Evolutionary conservation across 2,113 vertebrate genomes (phyloP), one percentile per base, ranked within the genome.

Genomic region (Colinus virginianus): DNA sequence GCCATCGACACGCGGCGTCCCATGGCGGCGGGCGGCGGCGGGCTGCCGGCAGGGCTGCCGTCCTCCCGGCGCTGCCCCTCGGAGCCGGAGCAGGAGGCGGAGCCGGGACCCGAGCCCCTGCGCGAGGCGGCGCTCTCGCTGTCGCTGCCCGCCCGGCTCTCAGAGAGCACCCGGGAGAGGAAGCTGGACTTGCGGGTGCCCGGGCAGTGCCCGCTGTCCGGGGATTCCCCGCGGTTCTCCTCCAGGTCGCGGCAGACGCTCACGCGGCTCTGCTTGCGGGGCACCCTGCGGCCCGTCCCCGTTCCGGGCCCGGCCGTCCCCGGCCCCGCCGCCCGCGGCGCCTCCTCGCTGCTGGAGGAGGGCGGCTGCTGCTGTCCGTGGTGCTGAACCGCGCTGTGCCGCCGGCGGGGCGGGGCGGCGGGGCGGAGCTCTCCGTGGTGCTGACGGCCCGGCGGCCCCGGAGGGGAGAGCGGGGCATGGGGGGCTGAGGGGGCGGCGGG

Each of bases 1-100:
- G 98, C 99, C 98, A 99, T 99, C 49, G 99, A 99, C 97, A 98
- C 97, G 95, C 98, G 98, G 72, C 98, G 98, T 28, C 97, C 98
- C 71, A 95, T 70, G 48, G 98, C 96, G 63, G 94, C 76, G 43
- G 95, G 61, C 16, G 95, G 88, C 40, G 98, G 97, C 23, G 98
- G 98, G 3, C 98, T 98, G n/a, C 97, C 97, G 76, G 95, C 59
- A 11, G 94, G 83, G 11, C 97, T 97, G 79, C 97, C 97, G 83
- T 98, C 98, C 63, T 96, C 91, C 49, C 90, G 69, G 48, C 95
- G 91, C 38, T 97, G 96, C 70, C 96, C 96, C 43, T 98, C 98
- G 4, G 91, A 87, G 38, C 96, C 97, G 3, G 97, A 96, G 13
- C 96, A 97, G 32, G 97, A 97, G 67, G 66, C 96, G 70, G 98